Base-by-base conservation (phyloP, 2,113 vertebrate genomes). In the Turnix velox region DNA sequence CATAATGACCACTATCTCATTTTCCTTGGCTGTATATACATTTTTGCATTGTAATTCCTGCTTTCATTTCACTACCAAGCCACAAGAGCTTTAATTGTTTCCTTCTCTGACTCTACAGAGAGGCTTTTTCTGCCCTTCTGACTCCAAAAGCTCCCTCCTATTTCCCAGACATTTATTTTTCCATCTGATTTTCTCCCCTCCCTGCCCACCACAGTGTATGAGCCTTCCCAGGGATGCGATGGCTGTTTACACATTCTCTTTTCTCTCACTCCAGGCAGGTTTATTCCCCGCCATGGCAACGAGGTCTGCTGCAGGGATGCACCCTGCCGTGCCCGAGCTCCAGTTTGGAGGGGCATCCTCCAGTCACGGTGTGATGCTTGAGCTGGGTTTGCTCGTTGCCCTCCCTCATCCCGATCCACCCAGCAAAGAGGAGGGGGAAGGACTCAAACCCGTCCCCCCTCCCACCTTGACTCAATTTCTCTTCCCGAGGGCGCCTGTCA, bases 231-330 rank as follows among this genome's bases (percentile, higher is more conserved):
- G 59, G 79, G 73, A 24, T 51, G 57, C 0, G 4, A 23, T 27
- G 77, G 39, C 69, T 93, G 62, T 87, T 80, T 58, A 14, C 89
- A 86, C 24, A 81, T 62, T 27, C 89, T 92, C 69, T 57, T 57
- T 37, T 31, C 73, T 91, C 63, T 52, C 25, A 1, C 65, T 81
- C 91, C 49, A 65, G 85, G 82, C 85, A 45, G 79, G 52, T 92
- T 94, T 86, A 91, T 94, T 96, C 92, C 80, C 87, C 12, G 0
- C 94, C 85, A 87, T 86, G 83, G 92, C 72, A 82, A 93, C 81
- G 4, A 59, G 24, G 31, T 51, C 78, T 83, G 92, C 69, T 55
- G 75, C 83, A 79, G 67, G 59, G 75, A 85, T 31, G 49, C 65
- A 52, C 37, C 57, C 69, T 4, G 24, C 91, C n/a, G 87, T 4